A percentile compares a stretch with the other conserved stretches of the same genome.
These are phyloP conservation scores for Coregonus ussuriensis DNA, from an alignment of 2,797 vertebrate genomes.

Conservation along the genomic window DNA sequence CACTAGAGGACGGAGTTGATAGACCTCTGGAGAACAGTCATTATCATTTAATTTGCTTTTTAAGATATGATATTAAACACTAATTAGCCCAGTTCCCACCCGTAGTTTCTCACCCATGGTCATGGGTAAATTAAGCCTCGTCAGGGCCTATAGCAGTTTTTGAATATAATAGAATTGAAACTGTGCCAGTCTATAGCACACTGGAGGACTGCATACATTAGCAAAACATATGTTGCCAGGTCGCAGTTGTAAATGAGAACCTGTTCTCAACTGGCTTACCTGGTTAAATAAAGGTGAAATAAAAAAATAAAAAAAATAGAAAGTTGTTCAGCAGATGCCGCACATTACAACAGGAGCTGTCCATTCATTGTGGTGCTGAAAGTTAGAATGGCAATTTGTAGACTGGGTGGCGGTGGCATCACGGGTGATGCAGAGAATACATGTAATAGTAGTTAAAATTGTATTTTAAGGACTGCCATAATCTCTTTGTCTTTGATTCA, in stretches of 20 bases:
- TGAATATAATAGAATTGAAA: no score
- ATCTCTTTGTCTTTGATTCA: no score
- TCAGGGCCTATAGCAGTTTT: no score
- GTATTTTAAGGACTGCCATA: no score
- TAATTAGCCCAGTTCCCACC: not conserved
- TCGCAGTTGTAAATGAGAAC: no score
- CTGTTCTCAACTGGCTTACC: no score
- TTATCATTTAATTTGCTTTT: slow-evolving; percentile 20
- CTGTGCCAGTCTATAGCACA: not conserved
- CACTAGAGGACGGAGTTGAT: slow-evolving; percentile 10
- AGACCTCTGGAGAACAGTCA: slow-evolving; percentile 20
- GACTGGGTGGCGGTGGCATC: not conserved
- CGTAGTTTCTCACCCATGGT: not conserved
- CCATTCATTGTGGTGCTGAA: slow-evolving; percentile 25
- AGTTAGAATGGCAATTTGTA: not conserved
- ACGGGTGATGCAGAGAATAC: not conserved
- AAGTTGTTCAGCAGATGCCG: not conserved
- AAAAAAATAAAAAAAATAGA: no score
- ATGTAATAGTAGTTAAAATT: no score
- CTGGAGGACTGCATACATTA: not conserved
- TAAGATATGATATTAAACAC: not conserved
- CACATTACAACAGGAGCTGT: slow-evolving; percentile 14
- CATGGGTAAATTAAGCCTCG: no score
- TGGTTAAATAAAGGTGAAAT: no score
- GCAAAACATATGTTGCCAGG: no score